Conservation (phyloP, 2,113 vertebrate species). For the Chaetura pelagica region DNA sequence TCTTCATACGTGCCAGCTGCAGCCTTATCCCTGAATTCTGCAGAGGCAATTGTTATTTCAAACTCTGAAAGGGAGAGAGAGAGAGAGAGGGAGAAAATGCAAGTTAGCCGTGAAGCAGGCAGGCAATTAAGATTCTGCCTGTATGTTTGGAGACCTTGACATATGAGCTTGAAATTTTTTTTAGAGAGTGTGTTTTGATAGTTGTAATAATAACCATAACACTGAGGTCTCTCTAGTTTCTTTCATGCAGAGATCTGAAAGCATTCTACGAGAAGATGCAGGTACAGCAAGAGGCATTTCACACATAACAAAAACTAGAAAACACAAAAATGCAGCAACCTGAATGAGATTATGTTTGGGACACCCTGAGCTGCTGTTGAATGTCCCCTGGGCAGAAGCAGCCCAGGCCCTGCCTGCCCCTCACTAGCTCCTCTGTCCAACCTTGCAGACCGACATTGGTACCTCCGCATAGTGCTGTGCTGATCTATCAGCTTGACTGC, state of each 20-base stretch:
- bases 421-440: not conserved
- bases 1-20: not conserved
- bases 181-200: not conserved
- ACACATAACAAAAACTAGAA: not conserved
- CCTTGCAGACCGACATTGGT: not conserved
- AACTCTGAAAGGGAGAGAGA: not conserved
- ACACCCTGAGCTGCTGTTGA: not conserved
- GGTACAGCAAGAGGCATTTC: not conserved
- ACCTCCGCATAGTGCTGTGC: not conserved
- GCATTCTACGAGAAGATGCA: not conserved
- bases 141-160: not conserved
- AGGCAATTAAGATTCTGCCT: not conserved
- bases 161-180: not conserved
- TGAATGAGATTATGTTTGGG: not conserved
- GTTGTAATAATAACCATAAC: not conserved
- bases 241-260: not conserved
- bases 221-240: not conserved
- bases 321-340: not conserved
- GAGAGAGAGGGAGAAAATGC: fast-evolving
- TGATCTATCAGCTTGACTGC: not conserved
- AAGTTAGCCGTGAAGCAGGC: not conserved
- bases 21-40: not conserved
- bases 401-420: not conserved
- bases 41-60: not conserved
- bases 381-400: not conserved